Conservation (phyloP, 2,797 vertebrate genomes). For the Tangara arthus region DNA sequence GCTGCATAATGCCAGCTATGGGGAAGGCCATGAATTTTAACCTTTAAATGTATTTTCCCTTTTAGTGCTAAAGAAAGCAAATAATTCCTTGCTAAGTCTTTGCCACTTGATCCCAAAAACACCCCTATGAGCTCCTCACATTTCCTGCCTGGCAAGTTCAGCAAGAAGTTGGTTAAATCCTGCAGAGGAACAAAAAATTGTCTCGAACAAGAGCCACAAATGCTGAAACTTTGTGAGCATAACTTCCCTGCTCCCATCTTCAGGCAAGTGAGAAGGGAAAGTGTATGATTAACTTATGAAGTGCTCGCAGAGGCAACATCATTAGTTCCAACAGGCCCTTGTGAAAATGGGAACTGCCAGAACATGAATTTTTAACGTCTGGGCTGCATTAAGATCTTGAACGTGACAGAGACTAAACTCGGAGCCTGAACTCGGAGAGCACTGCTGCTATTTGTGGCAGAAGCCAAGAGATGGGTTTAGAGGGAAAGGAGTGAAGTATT, state of each 20-base stretch:
- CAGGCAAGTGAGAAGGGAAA: background rate
- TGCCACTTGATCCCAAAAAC: background rate
- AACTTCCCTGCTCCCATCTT: background rate
- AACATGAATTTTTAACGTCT: slow-evolving; percentile 39
- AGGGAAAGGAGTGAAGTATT: background rate
- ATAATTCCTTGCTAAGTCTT: background rate
- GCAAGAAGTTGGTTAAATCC: background rate
- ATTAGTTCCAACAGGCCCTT: background rate
- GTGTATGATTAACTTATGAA: slow-evolving; percentile 57
- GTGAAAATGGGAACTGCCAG: slow-evolving; percentile 49
- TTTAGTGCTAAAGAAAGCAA: background rate
- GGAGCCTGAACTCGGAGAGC: background rate
- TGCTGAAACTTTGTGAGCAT: background rate
- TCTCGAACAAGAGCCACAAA: background rate
- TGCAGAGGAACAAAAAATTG: background rate
- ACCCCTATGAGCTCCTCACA: accelerated
- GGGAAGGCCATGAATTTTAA: background rate
- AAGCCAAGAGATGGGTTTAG: background rate
- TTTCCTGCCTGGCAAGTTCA: background rate
- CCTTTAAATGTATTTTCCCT: background rate
- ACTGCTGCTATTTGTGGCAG: background rate
- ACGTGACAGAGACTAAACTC: background rate
- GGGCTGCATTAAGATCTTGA: slow-evolving; percentile 27
- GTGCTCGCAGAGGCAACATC: background rate
- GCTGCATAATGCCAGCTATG: accelerated